These are phyloP conservation scores for Onychostoma macrolepis DNA, from an alignment of 2,113 vertebrate genomes.

Conservation along the genomic window DNA sequence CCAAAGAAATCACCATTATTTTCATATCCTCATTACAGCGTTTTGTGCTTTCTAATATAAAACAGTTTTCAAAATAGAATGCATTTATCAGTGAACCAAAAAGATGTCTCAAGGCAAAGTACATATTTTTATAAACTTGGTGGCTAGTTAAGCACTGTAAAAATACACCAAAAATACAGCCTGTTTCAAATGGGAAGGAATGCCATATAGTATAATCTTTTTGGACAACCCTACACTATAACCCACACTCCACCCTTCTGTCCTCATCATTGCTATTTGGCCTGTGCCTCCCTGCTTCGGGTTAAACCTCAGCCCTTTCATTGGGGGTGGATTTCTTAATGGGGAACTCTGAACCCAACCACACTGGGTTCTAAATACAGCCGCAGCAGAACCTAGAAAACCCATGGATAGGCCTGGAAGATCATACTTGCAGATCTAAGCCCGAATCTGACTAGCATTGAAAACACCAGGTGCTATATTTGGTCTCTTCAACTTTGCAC, in stretches of 20 bases:
- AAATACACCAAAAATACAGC: background rate
- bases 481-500: background rate
- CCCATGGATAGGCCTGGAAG: background rate
- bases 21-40: background rate
- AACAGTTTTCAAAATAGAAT: background rate
- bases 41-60: background rate
- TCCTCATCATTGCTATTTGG: background rate
- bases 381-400: background rate
- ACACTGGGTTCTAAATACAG: background rate
- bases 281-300: background rate
- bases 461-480: background rate
- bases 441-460: background rate
- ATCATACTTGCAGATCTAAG: background rate
- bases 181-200: background rate
- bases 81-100: background rate
- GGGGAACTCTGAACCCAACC: background rate
- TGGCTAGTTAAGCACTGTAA: constrained; percentile 1
- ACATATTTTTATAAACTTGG: background rate
- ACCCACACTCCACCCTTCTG: background rate
- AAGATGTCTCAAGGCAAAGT: background rate
- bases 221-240: background rate
- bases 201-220: background rate
- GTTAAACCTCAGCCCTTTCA: background rate
- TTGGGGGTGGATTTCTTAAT: background rate
- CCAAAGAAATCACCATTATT: background rate